These are phyloP conservation scores for Silurus aristotelis DNA, from an alignment of 2,797 vertebrate species.

Conservation along the genomic window DNA sequence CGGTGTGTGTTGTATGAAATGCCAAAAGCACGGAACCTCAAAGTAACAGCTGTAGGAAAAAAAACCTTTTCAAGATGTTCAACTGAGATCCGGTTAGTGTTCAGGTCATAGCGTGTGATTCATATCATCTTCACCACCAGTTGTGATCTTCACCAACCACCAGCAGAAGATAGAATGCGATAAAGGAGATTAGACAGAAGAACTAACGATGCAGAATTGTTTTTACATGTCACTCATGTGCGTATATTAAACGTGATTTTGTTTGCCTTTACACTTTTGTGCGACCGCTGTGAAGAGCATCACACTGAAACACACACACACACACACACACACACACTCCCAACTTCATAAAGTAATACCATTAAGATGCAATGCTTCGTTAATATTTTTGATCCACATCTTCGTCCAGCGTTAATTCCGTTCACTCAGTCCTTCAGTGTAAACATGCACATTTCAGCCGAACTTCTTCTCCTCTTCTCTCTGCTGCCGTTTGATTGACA, in stretches of 20 bases:
- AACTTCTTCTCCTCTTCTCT: not conserved
- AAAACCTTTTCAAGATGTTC: not conserved
- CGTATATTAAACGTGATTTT: not conserved
- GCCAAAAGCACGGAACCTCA: slow-evolving; percentile 9
- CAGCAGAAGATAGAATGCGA: not conserved
- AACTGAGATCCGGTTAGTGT: not conserved
- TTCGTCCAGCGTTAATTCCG: not conserved
- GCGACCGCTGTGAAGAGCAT: not conserved
- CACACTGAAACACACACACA: not conserved
- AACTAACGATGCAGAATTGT: not conserved
- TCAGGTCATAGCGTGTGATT: not conserved
- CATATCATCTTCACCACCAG: not conserved
- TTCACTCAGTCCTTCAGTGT: slow-evolving; percentile 16
- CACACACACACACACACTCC: not conserved
- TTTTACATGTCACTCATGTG: not conserved
- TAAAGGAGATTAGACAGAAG: not conserved
- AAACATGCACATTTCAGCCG: slow-evolving; percentile 39
- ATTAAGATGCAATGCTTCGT: not conserved
- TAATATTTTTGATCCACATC: not conserved
- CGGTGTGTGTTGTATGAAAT: not conserved
- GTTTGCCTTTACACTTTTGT: not conserved
- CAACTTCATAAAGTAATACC: too few species aligned
- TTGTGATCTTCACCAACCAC: not conserved
- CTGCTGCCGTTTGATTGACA: slow-evolving; percentile 24
- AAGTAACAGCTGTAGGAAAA: not conserved